These are phyloP conservation scores for Drosophila ohnishii DNA, from an alignment of 1,140 invertebrate species.

Conservation along the genomic window DNA sequence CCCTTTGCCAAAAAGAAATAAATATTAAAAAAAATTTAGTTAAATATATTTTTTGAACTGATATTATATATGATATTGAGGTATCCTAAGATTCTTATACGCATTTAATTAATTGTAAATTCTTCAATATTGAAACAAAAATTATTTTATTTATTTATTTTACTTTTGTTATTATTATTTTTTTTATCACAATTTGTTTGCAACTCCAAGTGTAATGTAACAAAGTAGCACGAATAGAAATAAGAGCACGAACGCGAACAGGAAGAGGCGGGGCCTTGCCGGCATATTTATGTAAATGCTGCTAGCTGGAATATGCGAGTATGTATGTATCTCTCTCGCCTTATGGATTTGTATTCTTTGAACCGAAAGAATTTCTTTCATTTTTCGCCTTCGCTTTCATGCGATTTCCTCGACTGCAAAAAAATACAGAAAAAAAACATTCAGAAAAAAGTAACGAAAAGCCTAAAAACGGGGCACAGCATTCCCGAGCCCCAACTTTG, in stretches of 20 bases:
- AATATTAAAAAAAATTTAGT: too few relatives aligned
- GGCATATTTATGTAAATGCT: constrained; percentile 48
- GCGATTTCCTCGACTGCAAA: constrained; percentile 34
- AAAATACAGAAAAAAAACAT: constrained; percentile 8
- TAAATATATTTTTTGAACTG: too few relatives aligned
- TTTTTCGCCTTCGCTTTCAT: constrained; percentile 37
- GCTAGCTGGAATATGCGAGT: constrained; percentile 40
- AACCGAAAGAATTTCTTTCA: constrained; percentile 57
- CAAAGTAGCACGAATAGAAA: constrained; percentile 37
- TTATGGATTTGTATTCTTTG: constrained; percentile 57
- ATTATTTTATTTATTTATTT: not conserved
- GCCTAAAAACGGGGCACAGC: constrained; percentile 22
- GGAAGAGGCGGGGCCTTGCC: constrained; percentile 18
- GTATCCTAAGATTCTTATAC: too few relatives aligned
- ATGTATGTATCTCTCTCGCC: constrained; percentile 48
- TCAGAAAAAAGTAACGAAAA: constrained; percentile 17
- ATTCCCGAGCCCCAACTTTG: constrained; percentile 44
- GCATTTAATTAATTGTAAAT: not conserved
- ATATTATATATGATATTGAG: too few relatives aligned
- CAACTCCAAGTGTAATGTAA: constrained; percentile 7
- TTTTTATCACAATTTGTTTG: not conserved
- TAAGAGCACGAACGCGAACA: constrained; percentile 40
- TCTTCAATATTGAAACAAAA: not conserved
- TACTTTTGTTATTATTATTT: too few relatives aligned
- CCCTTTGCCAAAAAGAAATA: too few relatives aligned